phyloP scores from a whole-genome alignment of 2,113 vertebrate genomes.

The Eudyptes chrysolophus region DNA sequence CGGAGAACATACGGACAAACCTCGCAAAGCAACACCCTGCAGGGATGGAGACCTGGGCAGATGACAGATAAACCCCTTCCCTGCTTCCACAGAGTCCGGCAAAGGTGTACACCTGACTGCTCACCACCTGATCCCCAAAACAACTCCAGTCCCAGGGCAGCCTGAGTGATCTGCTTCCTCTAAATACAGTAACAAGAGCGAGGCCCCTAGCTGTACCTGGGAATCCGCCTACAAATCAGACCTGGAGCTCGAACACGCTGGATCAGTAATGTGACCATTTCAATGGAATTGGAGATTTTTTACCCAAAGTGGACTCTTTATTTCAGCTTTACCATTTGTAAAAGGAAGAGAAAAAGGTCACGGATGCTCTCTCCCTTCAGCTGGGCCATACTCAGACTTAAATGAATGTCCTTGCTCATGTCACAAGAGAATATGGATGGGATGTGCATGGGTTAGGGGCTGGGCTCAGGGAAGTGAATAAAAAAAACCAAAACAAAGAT shows the following conservation, averaged over 20 bases:
- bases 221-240: neutral
- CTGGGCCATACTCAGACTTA: slow-evolving; percentile 55
- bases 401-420: slow-evolving; percentile 65
- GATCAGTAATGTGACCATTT: slow-evolving; percentile 67
- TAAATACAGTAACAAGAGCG: neutral
- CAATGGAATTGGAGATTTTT: slow-evolving; percentile 73
- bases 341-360: slow-evolving; percentile 67
- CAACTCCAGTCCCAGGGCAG: neutral
- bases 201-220: neutral
- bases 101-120: neutral
- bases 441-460: slow-evolving; percentile 59
- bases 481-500: slow-evolving; percentile 51
- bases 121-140: neutral
- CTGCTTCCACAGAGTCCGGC: neutral
- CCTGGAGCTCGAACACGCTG: slow-evolving; percentile 13
- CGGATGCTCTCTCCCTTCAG: slow-evolving; percentile 58
- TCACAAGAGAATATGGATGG: slow-evolving; percentile 67
- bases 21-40: neutral
- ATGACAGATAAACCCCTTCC: neutral
- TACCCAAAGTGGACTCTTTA: slow-evolving; percentile 78
- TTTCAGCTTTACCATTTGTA: slow-evolving; percentile 74
- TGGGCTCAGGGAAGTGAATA: slow-evolving; percentile 59
- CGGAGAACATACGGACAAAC: neutral
- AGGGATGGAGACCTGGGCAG: neutral
- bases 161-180: neutral